These are phyloP conservation scores for Amblyteles armatorius DNA, from an alignment of 2,888 invertebrate species.

Conservation along the genomic window DNA sequence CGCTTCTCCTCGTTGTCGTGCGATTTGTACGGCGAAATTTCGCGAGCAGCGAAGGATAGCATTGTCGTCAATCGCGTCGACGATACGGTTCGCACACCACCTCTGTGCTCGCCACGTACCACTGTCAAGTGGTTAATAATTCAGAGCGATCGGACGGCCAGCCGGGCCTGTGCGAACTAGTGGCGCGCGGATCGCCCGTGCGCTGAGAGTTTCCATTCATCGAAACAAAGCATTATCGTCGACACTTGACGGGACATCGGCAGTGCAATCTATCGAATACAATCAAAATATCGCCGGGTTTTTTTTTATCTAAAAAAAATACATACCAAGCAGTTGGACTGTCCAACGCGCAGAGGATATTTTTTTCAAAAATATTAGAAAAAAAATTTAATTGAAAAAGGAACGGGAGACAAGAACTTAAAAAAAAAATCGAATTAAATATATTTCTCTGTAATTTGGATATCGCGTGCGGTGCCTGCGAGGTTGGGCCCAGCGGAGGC, in stretches of 20 bases:
- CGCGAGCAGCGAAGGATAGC: neutral
- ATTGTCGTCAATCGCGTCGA: conserved; percentile 52
- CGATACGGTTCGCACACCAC: conserved; percentile 31
- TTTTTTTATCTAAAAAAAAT: neutral
- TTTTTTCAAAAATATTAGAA: neutral
- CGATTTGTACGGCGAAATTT: conserved; percentile 4
- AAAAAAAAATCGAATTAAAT: conserved; percentile 8
- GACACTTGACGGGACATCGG: neutral
- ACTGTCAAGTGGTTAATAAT: conserved; percentile 73
- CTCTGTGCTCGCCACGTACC: conserved; percentile 17
- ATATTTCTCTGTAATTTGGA: conserved; percentile 45
- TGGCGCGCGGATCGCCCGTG: neutral
- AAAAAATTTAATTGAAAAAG: neutral
- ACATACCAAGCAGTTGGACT: neutral
- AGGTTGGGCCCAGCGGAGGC: conserved; percentile 27
- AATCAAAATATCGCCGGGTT: neutral
- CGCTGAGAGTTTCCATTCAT: conserved; percentile 47
- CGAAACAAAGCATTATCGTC: conserved; percentile 37
- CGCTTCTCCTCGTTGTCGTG: conserved; percentile 14
- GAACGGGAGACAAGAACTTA: conserved; percentile 23
- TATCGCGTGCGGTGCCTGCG: conserved; percentile 57
- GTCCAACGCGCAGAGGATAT: neutral
- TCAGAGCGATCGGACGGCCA: conserved; percentile 66
- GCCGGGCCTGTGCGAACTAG: conserved; percentile 32
- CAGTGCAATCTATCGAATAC: conserved; percentile 1